A percentile compares a stretch with the other conserved stretches of the same genome.
These are phyloP conservation scores for Egretta garzetta DNA, from an alignment of 2,113 vertebrate genomes.

Conservation along the genomic window DNA sequence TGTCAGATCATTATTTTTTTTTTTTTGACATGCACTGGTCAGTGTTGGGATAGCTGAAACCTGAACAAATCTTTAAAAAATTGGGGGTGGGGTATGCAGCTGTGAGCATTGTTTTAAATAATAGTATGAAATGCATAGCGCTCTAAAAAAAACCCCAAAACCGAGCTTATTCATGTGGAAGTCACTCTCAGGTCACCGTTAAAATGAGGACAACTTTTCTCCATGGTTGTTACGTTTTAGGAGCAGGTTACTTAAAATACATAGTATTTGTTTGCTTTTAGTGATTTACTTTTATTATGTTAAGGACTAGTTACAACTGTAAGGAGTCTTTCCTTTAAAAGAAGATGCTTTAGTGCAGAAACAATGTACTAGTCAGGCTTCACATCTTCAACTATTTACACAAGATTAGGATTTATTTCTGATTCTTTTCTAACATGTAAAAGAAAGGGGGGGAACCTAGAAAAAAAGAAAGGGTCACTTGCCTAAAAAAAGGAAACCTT, in stretches of 20 bases:
- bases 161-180: not conserved
- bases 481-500: constrained; percentile 68
- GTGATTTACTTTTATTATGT: constrained; percentile 57
- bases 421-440: constrained; percentile 60
- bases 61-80: not conserved
- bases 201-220: not conserved
- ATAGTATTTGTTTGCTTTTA: constrained; percentile 36
- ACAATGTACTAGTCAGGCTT: constrained; percentile 58
- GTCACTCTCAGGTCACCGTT: not conserved
- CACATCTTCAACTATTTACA: constrained; percentile 67
- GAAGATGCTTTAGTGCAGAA: constrained; percentile 62
- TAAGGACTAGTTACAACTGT: constrained; percentile 46
- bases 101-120: not conserved
- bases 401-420: constrained; percentile 71
- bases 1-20: not conserved
- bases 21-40: not conserved
- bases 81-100: not conserved
- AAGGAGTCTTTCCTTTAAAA: constrained; percentile 58
- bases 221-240: not conserved
- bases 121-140: not conserved
- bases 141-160: not conserved
- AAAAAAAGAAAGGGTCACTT: constrained; percentile 63
- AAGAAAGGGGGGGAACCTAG: constrained; percentile 46
- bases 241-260: constrained; percentile 27
- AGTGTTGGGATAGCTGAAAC: not conserved